Evolutionary conservation across 2,797 vertebrate genomes (phyloP).

Genomic region (Myoxocephalus aenaeus): DNA sequence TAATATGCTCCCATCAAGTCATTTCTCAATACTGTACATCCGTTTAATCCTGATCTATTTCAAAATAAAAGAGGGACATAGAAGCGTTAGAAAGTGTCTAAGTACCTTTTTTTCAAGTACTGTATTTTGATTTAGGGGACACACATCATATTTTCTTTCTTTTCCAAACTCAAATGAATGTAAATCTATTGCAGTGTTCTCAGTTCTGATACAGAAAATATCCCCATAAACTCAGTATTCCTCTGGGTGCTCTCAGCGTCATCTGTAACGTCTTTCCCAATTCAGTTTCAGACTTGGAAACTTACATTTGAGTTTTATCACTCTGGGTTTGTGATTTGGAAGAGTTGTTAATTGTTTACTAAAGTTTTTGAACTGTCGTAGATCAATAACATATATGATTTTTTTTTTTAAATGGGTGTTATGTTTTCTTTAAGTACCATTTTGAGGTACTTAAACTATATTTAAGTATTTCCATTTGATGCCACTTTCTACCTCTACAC

Average conservation of each 20-base stretch:
- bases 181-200: neutral
- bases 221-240: neutral
- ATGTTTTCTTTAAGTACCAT: neutral
- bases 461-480: neutral
- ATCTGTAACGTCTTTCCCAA: too few species aligned
- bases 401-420: too few species aligned
- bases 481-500: neutral
- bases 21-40: neutral
- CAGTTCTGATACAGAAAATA: neutral
- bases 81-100: neutral
- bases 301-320: too few species aligned
- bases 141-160: neutral
- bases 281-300: too few species aligned
- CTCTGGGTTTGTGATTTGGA: too few species aligned
- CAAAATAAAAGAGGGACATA: slow-evolving; percentile 34
- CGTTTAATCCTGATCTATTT: neutral
- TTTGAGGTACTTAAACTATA: neutral
- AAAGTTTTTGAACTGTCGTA: too few species aligned
- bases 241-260: too few species aligned
- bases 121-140: neutral
- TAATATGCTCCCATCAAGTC: neutral
- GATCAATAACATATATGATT: too few species aligned
- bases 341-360: too few species aligned
- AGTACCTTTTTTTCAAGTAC: neutral
- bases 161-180: neutral